Evolutionary conservation across 2,113 vertebrate species (phyloP), one percentile per base, ranked within the genome.

Genomic region (Athene cunicularia): DNA sequence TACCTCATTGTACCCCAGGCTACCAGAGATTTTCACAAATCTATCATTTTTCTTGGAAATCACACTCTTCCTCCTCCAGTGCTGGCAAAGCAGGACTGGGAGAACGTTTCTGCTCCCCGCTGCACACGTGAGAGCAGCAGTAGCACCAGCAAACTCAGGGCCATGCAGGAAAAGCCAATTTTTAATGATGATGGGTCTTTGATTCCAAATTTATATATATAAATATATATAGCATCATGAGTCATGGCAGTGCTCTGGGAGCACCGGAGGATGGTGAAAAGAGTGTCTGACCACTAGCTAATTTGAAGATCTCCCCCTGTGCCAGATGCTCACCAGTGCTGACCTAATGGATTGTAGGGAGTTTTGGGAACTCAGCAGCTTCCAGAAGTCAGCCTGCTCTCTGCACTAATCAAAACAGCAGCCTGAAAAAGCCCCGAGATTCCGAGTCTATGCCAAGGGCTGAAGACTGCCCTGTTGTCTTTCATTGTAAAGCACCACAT

Each of bases 271-370:
- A 35, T 3, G 4, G 56, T 26, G 58, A 66, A 32, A 60, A 56
- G 70, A 32, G 18, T 45, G 23, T 37, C 75, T 92, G 87, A 53
- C 50, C 87, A 68, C 35, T 39, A 64, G 66, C 33, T 83, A 73
- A 6, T 92, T 76, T 67, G 62, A 47, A 72, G 71, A 47, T 49
- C 45, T 50, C 50, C 67, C 50, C 21, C 60, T 45, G 50, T 55
- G 68, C 63, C 18, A 30, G 67, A 17, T 76, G 62, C 74, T 74
- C 60, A 10, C 27, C 30, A 11, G 49, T 50, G 30, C 89, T 64
- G 82, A 45, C 86, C 62, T 18, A 8, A 30, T 0, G 0, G 43
- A 20, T 37, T 0, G 0, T 28, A 5, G 59, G 35, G 43, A 59
- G 23, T 11, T 79, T 39, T 19, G 52, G 55, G 32, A 70, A 18